Evolutionary conservation across 2,888 invertebrate genomes (phyloP).

Genomic region (Macrosoma leucophasiata): DNA sequence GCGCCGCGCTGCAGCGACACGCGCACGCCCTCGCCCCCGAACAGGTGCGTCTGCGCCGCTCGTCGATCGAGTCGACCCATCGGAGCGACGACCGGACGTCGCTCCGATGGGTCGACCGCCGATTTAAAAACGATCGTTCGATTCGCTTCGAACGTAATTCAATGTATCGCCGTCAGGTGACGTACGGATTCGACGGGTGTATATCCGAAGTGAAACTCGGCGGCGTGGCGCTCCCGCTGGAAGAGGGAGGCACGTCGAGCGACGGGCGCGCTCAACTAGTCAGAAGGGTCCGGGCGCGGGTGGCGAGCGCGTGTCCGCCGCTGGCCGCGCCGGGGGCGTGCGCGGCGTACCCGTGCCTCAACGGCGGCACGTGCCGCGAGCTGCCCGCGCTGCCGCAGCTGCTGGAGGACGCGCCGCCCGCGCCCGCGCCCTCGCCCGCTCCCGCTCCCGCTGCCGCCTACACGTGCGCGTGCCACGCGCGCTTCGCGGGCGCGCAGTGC

Average conservation of each 20-base stretch:
- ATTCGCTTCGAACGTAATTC: too few species aligned
- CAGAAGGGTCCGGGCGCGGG: conserved; percentile 51
- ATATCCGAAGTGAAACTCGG: conserved; percentile 90
- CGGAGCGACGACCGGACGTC: too few species aligned
- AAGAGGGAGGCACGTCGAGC: conserved; percentile 46
- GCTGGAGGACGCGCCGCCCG: conserved; percentile 38
- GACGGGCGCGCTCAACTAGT: conserved; percentile 52
- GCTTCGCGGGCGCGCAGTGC: conserved; percentile 86
- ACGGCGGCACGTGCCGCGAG: conserved; percentile 79
- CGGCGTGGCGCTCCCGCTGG: conserved; percentile 83
- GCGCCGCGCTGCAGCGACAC: conserved; percentile 87
- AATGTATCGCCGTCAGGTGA: conserved; percentile 71
- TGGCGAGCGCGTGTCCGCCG: conserved; percentile 39
- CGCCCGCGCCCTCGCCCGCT: conserved; percentile 35
- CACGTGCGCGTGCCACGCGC: conserved; percentile 85
- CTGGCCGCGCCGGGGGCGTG: conserved; percentile 52
- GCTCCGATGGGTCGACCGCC: too few species aligned
- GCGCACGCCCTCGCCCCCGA: conserved; percentile 79
- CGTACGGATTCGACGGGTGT: conserved; percentile 92
- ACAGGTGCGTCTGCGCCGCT: conserved; percentile 38
- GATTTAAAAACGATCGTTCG: too few species aligned
- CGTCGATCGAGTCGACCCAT: too few species aligned
- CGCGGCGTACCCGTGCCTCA: conserved; percentile 55
- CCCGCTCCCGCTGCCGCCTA: conserved; percentile 66
- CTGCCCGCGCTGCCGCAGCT: conserved; percentile 35